phyloP scores from a whole-genome alignment of 2,113 vertebrate genomes.

The Tenrec ecaudatus region DNA sequence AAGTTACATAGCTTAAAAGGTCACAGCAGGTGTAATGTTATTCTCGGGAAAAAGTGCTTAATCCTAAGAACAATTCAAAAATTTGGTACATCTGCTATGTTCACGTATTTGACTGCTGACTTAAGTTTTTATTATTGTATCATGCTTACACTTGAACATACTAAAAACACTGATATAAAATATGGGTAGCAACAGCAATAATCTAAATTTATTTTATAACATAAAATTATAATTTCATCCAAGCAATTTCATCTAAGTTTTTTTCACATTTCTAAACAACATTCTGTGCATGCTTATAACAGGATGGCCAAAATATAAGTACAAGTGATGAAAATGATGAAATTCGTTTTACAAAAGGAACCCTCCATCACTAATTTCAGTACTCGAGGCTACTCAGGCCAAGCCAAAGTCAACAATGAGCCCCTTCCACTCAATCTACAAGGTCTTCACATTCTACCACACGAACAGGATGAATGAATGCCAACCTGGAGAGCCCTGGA shows the following conservation, averaged over 20 bases:
- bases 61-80: constrained; percentile 54
- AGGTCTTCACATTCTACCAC: constrained; percentile 10
- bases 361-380: neutral
- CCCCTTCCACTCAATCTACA: neutral
- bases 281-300: neutral
- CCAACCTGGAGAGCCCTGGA: neutral
- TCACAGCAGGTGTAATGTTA: constrained; percentile 53
- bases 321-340: neutral
- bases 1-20: constrained; percentile 61
- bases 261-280: constrained; percentile 1
- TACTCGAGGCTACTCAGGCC: neutral
- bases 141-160: constrained; percentile 33
- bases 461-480: neutral
- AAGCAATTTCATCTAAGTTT: neutral
- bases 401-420: neutral
- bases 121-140: constrained; percentile 51
- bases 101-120: neutral
- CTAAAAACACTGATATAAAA: constrained; percentile 31
- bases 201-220: constrained; percentile 8
- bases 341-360: constrained; percentile 41
- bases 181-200: constrained; percentile 29
- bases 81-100: constrained; percentile 54
- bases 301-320: neutral
- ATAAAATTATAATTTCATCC: constrained; percentile 19
- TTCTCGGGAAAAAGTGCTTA: constrained; percentile 60